Base-by-base conservation (phyloP, 2,888 invertebrate species). In the Lasioglossum lativentre region DNA sequence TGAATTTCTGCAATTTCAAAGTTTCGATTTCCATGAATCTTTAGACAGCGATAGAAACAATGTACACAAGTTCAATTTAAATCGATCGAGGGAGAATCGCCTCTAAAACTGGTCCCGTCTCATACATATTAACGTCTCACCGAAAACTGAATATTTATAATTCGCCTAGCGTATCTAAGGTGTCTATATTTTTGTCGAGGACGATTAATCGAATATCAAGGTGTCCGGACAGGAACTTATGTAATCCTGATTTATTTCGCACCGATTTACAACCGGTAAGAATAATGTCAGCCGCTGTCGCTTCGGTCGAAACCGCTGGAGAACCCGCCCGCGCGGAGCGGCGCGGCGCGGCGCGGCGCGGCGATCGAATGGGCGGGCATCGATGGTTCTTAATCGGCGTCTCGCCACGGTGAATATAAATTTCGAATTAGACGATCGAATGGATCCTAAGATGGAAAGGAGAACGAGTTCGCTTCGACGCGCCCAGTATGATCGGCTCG, bases 81-180 rank as follows among this genome's bases (percentile, higher is more conserved):
- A 63, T 30, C 5, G n/a, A n/a, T n/a, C n/a, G n/a, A n/a, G n/a
- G n/a, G n/a, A n/a, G 2, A 52, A 52, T 52, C 52, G 8, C 23
- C 1, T 52, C 8, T 10, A 52, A n/a, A 2, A 16, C 30, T 63
- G 4, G 16, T 30, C 63, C 16, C 5, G 16, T 1, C 5, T 12
- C 66, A 68, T 72, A 27, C 47, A 75, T 75, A 71, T 77, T 76
- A n/a, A 63, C 73, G 16, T 38, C 0, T 47, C 34, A 8, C 27
- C 23, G 19, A 75, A 66, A 75, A 82, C 59, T 80, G 77, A 79
- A 82, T 86, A 85, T 86, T 86, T 77, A 85, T 77, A 66, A 59
- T 19, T 8, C 63, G 12, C 8, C 14, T 70, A 23, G 68, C 23
- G 34, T 23, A 59, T 63, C 59, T 74, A 56, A 47, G 38, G 40